Base-by-base conservation (phyloP, 2,797 vertebrate genomes). In the Atherinosoma microstoma region DNA sequence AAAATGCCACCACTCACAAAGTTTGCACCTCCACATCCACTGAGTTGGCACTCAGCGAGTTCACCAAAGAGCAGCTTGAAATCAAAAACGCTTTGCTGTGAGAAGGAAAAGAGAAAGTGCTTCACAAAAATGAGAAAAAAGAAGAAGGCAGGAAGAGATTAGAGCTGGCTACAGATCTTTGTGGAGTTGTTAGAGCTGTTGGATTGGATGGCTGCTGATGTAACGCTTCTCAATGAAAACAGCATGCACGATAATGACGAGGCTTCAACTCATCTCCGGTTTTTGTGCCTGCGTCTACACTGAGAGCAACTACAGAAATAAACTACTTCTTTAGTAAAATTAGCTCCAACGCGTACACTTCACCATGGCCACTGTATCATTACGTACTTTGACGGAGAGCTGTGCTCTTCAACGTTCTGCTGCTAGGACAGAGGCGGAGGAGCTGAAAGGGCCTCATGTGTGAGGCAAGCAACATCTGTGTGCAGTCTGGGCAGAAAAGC, bases 401-500 rank as follows among this genome's bases (percentile, higher is more conserved):
- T 58, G 80, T 49, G 70, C 66, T 74, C 68, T 64, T 84, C 70
- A 56, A 67, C 81, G 72, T 66, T 89, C 75, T 64, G 83, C 80
- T 64, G 77, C 81, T 85, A 85, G 91, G 89, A 92, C 87, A 89
- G 80, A 90, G 71, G 85, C 58, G 85, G 70, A 84, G 85, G 79
- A 80, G 91, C 80, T 81, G 66, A 20, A 70, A 90, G 84, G 88
- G 80, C 81, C 84, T 79, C 84, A 64, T 89, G 84, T 89, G 83
- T 72, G 60, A 80, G 82, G 75, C 80, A 54, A 76, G 82, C 85
- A 93, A 89, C 90, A 93, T 94, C 92, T 93, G 93, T 91, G 89
- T 89, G 88, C 93, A 93, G 92, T 93, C 91, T 90, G 91, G 89
- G 88, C 89, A 89, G 84, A 91, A 84, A 89, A 65, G 81, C 88